Evolutionary conservation across 2,113 vertebrate genomes (phyloP), one percentile per base, ranked within the genome.

Genomic region (Carassius auratus): DNA sequence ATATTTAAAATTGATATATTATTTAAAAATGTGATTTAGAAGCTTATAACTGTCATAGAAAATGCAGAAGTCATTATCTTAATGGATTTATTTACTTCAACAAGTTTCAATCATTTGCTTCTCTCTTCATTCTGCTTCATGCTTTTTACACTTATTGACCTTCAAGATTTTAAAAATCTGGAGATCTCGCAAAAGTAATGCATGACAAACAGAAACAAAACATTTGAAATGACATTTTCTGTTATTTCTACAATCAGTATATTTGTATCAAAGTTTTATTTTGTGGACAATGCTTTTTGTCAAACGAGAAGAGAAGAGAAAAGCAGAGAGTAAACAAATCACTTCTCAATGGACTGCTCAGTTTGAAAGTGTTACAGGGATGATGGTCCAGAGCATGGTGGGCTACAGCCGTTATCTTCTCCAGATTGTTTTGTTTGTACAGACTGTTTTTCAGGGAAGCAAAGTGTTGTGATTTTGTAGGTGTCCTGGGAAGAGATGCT

Each of bases 401-500:
- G 61, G 59, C 85, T 76, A 26, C 62, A 74, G 64, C 4, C 57
- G 59, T 82, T 71, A 57, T 86, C 84, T 74, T 88, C 69, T 71
- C 64, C 83, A 74, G 79, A 84, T 87, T 90, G 77, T 86, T 85
- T 57, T 77, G 64, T 85, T 89, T 87, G 84, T 73, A 76, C 76
- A 71, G 84, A 36, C 59, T 77, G 57, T 86, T 87, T 84, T 84
- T 76, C 48, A 57, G 77, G 71, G 85, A 87, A 87, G 69, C 64
- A 89, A 86, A 62, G 33, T 76, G 59, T 77, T 81, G 75, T 89
- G 88, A 89, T 90, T 87, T 90, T 84, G 45, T 81, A 75, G 88
- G 52, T 79, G 50, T 80, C 69, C 68, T 87, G 36, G 71, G 83
- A 81, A 48, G 83, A 76, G 74, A 45, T 64, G 21, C 79, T 88